A percentile compares a stretch with the other conserved stretches of the same genome.
phyloP scores from a whole-genome alignment of 2,113 vertebrate genomes.

The Cervus canadensis region DNA sequence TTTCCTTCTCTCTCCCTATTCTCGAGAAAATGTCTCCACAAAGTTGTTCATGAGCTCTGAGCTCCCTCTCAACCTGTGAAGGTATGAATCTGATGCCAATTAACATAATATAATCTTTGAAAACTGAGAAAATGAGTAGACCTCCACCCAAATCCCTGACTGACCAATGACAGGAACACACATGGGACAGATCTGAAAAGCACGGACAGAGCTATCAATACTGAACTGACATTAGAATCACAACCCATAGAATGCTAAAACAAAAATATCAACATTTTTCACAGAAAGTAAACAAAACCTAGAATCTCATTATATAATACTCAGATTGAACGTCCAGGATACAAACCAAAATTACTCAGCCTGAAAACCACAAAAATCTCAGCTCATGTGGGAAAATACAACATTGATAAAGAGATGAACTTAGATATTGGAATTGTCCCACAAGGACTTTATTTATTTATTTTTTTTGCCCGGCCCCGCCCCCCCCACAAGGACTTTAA shows the following conservation, averaged over 20 bases:
- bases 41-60: slow-evolving; percentile 1
- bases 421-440: not conserved
- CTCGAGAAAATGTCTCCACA: not conserved
- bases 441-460: not conserved
- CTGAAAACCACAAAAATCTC: not conserved
- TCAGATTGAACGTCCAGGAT: not conserved
- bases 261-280: not conserved
- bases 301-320: not conserved
- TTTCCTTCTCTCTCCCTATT: not conserved
- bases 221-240: not conserved
- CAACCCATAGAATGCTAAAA: not conserved
- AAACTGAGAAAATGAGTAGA: not conserved
- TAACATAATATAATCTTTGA: not conserved
- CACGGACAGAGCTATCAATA: not conserved
- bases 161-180: not conserved
- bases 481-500: not conserved
- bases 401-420: not conserved
- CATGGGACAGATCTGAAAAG: not conserved
- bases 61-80: not conserved
- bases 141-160: not conserved
- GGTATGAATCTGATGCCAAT: not conserved
- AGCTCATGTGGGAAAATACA: not conserved
- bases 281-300: not conserved
- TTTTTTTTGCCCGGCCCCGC: no score
- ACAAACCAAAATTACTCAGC: not conserved